Percentiles rank a stretch among this genome's conserved stretches.
Conservation (phyloP, 2,888 invertebrate species). For the Aquatica leii region DNA sequence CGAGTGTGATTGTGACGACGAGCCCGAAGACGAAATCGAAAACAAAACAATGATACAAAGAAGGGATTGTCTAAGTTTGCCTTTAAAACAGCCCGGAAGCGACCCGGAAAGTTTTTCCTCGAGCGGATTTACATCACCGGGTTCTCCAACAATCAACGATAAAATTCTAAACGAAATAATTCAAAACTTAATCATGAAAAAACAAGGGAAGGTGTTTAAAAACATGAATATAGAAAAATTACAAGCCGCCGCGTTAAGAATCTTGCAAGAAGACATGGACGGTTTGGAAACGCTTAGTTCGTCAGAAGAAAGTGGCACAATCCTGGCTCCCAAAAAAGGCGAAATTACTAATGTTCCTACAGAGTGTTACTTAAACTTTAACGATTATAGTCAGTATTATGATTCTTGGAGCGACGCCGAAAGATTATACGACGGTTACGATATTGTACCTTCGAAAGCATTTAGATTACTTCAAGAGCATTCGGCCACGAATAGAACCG, state of each 20-base stretch:
- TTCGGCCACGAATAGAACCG: slow-evolving; percentile 54
- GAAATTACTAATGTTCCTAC: slow-evolving; percentile 63
- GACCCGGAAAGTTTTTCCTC: slow-evolving; percentile 65
- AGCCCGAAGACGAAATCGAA: slow-evolving; percentile 49
- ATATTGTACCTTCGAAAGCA: slow-evolving; percentile 67
- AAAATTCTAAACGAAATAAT: slow-evolving; percentile 67
- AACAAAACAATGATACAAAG: slow-evolving; percentile 57
- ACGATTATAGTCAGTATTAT: slow-evolving; percentile 66
- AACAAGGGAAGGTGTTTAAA: slow-evolving; percentile 64
- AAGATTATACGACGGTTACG: slow-evolving; percentile 53
- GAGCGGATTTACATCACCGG: slow-evolving; percentile 64
- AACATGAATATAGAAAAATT: slow-evolving; percentile 67
- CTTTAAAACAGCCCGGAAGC: slow-evolving; percentile 60
- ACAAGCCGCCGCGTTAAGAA: slow-evolving; percentile 66
- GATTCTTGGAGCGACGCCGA: slow-evolving; percentile 63
- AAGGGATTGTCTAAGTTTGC: slow-evolving; percentile 64
- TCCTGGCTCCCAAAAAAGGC: slow-evolving; percentile 53
- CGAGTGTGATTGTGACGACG: slow-evolving; percentile 62
- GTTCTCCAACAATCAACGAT: slow-evolving; percentile 63
- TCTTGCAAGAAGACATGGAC: slow-evolving; percentile 66
- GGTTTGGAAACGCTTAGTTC: slow-evolving; percentile 59
- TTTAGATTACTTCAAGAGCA: slow-evolving; percentile 66
- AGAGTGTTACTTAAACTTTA: slow-evolving; percentile 59
- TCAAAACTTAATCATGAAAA: slow-evolving; percentile 65
- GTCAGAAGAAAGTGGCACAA: slow-evolving; percentile 56